Conservation (phyloP, 2,113 vertebrate species). For the Periophthalmodon schlosseri region DNA sequence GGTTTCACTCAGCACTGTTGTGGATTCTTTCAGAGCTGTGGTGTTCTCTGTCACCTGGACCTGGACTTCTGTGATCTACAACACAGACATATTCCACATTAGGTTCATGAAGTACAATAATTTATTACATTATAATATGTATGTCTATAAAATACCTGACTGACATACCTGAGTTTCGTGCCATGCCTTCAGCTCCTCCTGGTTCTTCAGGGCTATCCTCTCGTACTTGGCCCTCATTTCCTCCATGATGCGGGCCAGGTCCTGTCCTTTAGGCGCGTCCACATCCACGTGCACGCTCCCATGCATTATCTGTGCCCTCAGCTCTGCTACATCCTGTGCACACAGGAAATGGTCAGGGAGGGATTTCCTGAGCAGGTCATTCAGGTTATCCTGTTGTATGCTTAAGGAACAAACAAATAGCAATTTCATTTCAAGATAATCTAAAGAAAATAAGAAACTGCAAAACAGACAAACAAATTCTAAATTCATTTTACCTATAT, state of each 20-base stretch:
- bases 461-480: neutral
- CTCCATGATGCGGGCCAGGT: conserved; percentile 81
- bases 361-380: conserved; percentile 30
- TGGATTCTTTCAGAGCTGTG: conserved; percentile 79
- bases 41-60: conserved; percentile 77
- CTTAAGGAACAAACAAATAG: conserved; percentile 18
- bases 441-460: neutral
- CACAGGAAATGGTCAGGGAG: conserved; percentile 33
- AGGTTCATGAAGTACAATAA: neutral
- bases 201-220: conserved; percentile 81
- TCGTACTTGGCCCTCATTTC: conserved; percentile 88
- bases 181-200: conserved; percentile 84
- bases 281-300: conserved; percentile 83
- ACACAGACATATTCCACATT: conserved; percentile 44
- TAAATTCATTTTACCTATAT: neutral
- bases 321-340: conserved; percentile 79
- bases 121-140: neutral
- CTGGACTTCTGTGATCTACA: conserved; percentile 73
- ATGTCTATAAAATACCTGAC: conserved; percentile 74
- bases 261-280: conserved; percentile 81
- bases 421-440: neutral
- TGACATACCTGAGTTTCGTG: conserved; percentile 79
- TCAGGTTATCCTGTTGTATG: conserved; percentile 20
- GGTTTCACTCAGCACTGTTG: conserved; percentile 75
- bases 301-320: conserved; percentile 75